These are phyloP conservation scores for Hyaena hyaena DNA, from an alignment of 2,113 vertebrate genomes.

Conservation along the genomic window DNA sequence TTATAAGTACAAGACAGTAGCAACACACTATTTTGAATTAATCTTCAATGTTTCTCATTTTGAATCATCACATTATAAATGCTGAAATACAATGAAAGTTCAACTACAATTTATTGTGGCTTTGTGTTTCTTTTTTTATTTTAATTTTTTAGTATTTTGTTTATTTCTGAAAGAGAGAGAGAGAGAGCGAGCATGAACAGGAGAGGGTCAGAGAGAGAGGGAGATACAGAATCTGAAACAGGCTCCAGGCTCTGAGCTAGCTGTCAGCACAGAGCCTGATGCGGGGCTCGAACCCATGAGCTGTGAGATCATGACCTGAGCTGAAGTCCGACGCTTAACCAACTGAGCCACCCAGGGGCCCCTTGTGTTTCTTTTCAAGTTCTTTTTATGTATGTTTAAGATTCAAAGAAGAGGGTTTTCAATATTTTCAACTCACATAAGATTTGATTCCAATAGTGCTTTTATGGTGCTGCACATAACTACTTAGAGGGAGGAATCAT, in stretches of 20 bases:
- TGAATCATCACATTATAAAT: neutral
- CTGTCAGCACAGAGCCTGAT: too few species aligned
- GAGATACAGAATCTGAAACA: too few species aligned
- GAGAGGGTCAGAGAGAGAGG: too few species aligned
- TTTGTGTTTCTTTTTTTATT: neutral
- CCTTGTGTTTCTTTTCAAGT: neutral
- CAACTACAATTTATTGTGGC: neutral
- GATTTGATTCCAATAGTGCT: conserved; percentile 7
- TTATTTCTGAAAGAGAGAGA: too few species aligned
- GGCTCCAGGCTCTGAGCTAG: too few species aligned
- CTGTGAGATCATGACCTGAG: too few species aligned
- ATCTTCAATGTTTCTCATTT: neutral
- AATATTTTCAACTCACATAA: conserved; percentile 31
- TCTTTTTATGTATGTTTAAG: neutral
- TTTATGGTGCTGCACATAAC: neutral
- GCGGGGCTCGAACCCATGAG: too few species aligned
- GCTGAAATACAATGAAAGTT: neutral
- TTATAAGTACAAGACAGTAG: neutral
- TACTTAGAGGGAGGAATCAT: neutral
- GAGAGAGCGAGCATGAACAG: too few species aligned
- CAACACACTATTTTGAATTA: neutral
- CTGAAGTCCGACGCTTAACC: too few species aligned
- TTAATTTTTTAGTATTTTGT: too few species aligned
- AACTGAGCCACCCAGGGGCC: too few species aligned
- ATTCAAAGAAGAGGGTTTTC: neutral